A percentile compares a stretch with the other conserved stretches of the same genome.
Conservation (phyloP, 2,888 invertebrate species). For the Tipula unca region DNA sequence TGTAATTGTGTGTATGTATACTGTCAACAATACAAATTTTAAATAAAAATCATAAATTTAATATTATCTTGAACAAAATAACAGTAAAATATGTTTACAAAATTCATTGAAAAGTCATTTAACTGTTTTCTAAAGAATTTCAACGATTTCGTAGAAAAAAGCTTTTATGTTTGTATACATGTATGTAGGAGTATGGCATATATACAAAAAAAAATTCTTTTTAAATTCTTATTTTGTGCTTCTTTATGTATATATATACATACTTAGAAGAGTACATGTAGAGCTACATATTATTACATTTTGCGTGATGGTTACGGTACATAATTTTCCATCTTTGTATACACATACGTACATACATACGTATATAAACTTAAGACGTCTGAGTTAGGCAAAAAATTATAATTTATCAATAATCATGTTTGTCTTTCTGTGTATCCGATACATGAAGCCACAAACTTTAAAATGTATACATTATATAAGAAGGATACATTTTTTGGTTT, state of each 20-base stretch:
- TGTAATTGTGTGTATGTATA: not conserved
- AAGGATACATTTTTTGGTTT: no score
- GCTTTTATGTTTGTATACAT: not conserved
- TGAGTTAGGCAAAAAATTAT: not conserved
- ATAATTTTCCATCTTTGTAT: not conserved
- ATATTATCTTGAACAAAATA: not conserved
- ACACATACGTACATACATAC: not conserved
- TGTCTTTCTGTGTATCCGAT: not conserved
- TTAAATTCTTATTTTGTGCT: not conserved
- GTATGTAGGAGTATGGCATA: not conserved
- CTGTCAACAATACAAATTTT: not conserved
- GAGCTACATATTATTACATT: not conserved
- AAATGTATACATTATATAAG: no score
- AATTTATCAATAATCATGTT: not conserved
- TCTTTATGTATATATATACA: not conserved
- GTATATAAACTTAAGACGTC: no score
- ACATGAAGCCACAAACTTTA: not conserved
- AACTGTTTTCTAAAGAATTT: not conserved
- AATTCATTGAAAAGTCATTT: conserved; percentile 8
- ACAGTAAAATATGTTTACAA: not conserved
- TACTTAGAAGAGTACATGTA: not conserved
- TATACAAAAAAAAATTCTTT: not conserved
- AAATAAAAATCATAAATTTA: conserved; percentile 14
- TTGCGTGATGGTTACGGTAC: not conserved
- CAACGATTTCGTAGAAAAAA: not conserved